phyloP scores from a whole-genome alignment of 2,797 vertebrate genomes.

The Fringilla coelebs region DNA sequence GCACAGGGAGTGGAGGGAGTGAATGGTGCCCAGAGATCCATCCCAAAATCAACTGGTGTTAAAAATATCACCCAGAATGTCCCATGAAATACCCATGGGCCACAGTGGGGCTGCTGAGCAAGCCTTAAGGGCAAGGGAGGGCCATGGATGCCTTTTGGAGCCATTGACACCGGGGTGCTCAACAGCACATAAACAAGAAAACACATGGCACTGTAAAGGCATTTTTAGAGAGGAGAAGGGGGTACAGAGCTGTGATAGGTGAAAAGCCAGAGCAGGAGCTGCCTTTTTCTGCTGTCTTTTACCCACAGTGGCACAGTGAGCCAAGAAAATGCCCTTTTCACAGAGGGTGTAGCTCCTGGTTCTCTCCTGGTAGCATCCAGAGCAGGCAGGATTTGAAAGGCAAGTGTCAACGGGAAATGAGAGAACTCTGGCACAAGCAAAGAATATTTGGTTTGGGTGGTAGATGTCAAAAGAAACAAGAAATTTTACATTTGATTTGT shows the following conservation, averaged over 20 bases:
- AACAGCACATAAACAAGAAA: not conserved
- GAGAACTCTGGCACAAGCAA: not conserved
- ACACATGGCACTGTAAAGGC: not conserved
- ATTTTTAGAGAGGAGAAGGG: not conserved
- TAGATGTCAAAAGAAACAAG: not conserved
- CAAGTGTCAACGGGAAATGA: not conserved
- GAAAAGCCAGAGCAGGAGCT: not conserved
- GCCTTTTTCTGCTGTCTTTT: not conserved
- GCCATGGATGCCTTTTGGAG: not conserved
- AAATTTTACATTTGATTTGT: not conserved
- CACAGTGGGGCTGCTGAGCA: not conserved
- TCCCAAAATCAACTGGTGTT: not conserved
- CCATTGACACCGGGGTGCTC: not conserved
- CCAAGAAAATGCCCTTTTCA: not conserved
- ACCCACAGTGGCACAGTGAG: not conserved
- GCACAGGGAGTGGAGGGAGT: fast-evolving
- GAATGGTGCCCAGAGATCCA: not conserved
- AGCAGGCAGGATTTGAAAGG: not conserved
- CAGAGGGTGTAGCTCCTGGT: not conserved
- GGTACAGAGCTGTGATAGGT: not conserved
- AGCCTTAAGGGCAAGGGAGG: fast-evolving
- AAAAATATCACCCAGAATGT: not conserved
- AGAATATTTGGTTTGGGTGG: not conserved
- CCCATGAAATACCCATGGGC: fast-evolving
- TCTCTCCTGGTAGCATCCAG: not conserved